Base-by-base conservation (phyloP, 2,797 vertebrate genomes). In the Gymnothorax javanicus region DNA sequence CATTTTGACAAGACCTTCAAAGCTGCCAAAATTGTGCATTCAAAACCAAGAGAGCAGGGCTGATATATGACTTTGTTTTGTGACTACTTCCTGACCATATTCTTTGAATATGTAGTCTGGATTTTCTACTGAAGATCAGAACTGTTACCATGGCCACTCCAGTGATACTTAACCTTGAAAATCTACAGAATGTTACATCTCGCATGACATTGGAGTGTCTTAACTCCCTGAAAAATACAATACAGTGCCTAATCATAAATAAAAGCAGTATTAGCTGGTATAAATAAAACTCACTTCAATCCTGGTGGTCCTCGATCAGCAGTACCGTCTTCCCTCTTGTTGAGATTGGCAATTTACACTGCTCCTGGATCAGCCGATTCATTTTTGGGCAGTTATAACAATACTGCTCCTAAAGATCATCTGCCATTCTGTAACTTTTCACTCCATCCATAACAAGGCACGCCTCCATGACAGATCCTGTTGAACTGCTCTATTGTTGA, bases 1-100 rank as follows among this genome's bases (percentile, higher is more conserved):
- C 84, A 69, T 85, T 85, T 85, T 85, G 69, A 67, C 27, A 13
- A 84, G 57, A 57, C 23, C 9, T 25, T 5, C 71, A 13, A 43
- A 43, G 43, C 73, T 77, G 33, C 73, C 0, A 13, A 23, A 50
- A 77, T 77, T 52, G 0, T 17, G 11, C 73, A 4, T 5, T 77
- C 33, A 52, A 43, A 4, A 23, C 33, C 27, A 52, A 43, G 17
- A 52, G 43, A 9, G 33, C 13, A 52, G 15, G 13, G 73, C 7
- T 75, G 15, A 75, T 75, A 12, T 33, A 7, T 75, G 4, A 11
- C 71, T 33, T 27, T 71, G 9, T 15, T 13, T 75, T n/a, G 12
- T 25, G 43, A 0, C 13, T 43, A 52, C 23, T 25, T 15, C 43
- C 15, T 77, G 73, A 4, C 1, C 43, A 43, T 17, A 6, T 52